Percentiles rank a stretch among this genome's conserved stretches.
Conservation (phyloP, 2,113 vertebrate species). For the Cynoglossus semilaevis region DNA sequence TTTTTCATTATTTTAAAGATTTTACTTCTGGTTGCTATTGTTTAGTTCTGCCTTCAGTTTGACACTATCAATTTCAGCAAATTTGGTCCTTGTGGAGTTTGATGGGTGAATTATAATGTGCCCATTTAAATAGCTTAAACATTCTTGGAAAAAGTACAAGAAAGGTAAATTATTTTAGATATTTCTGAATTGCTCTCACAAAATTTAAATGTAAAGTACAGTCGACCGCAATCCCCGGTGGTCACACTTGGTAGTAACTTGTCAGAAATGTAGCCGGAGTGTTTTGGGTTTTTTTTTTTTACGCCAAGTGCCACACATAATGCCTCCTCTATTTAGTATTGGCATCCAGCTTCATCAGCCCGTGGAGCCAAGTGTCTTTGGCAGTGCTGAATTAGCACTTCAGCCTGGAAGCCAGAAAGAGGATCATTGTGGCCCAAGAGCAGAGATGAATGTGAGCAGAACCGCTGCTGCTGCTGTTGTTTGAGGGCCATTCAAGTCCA, state of each 20-base stretch:
- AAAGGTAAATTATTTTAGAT: not conserved
- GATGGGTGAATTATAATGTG: not conserved
- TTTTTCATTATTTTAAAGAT: not conserved
- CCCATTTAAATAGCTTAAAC: not conserved
- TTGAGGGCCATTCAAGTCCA: conserved; percentile 40
- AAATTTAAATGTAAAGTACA: conserved; percentile 32
- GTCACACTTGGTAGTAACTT: conserved; percentile 42
- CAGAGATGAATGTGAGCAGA: conserved; percentile 46
- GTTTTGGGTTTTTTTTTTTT: conserved; percentile 59
- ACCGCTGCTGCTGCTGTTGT: conserved; percentile 41
- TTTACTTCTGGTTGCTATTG: not conserved
- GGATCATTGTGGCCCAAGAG: conserved; percentile 53
- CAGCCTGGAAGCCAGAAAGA: conserved; percentile 49
- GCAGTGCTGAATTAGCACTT: conserved; percentile 51
- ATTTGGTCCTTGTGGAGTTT: not conserved
- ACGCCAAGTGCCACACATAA: conserved; percentile 67
- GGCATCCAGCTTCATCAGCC: conserved; percentile 57
- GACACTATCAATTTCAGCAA: not conserved
- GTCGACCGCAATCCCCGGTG: conserved; percentile 21
- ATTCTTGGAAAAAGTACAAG: not conserved
- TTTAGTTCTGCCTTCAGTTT: not conserved
- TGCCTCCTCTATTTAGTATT: conserved; percentile 66
- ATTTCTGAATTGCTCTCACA: conserved; percentile 1
- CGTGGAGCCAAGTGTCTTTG: conserved; percentile 71
- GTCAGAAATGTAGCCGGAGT: conserved; percentile 46